These are phyloP conservation scores for western clawed frog (Xenopus tropicalis) DNA, from an alignment of 2,113 vertebrate species.

Conservation along the genomic window DNA sequence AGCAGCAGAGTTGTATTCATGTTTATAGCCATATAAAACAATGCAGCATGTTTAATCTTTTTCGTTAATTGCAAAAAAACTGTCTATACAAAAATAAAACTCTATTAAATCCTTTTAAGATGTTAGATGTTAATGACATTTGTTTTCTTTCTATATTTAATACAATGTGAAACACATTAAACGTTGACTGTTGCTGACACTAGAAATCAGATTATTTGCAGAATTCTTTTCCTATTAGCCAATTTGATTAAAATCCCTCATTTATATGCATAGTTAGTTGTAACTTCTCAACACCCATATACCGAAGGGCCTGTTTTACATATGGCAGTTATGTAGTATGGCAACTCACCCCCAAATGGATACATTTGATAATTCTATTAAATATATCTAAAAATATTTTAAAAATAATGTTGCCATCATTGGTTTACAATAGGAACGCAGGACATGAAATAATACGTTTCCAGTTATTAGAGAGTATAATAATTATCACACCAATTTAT, in stretches of 20 bases:
- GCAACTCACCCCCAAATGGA: no score
- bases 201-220: conserved; percentile 18
- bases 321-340: no score
- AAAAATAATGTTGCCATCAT: no score
- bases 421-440: no score
- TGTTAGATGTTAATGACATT: not conserved
- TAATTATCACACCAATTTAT: no score
- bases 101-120: conserved; percentile 5
- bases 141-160: not conserved
- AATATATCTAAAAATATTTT: no score
- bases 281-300: conserved; percentile 1
- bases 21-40: conserved; percentile 27
- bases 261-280: conserved; percentile 6
- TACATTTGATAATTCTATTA: no score
- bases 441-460: no score
- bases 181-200: conserved; percentile 9
- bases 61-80: conserved; percentile 9
- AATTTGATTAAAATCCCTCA: conserved; percentile 6
- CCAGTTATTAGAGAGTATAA: no score
- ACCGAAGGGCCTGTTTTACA: not conserved
- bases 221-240: conserved; percentile 4
- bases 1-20: not conserved
- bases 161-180: conserved; percentile 7
- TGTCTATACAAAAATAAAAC: conserved; percentile 12
- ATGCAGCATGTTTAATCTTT: conserved; percentile 7